Evolutionary conservation across 2,797 vertebrate genomes (phyloP).

Genomic region (Oceanodroma leucorhoa): DNA sequence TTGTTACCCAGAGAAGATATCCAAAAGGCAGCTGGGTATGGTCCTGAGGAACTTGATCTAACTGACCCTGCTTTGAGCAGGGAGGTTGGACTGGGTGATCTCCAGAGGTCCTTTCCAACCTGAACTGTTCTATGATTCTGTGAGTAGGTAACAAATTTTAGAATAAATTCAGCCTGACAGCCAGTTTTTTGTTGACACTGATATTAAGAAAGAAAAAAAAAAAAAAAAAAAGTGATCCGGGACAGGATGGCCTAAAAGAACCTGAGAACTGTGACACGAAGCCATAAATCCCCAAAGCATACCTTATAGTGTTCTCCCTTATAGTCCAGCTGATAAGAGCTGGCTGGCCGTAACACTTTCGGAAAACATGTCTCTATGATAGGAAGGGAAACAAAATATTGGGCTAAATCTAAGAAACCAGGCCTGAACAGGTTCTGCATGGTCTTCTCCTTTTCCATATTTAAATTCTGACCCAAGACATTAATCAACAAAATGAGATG

Average conservation of each 20-base stretch:
- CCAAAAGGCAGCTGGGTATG: neutral
- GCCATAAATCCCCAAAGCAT: neutral
- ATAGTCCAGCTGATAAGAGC: neutral
- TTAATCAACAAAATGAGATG: neutral
- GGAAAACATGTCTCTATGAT: neutral
- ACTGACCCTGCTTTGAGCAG: neutral
- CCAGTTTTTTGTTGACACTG: neutral
- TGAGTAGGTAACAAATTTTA: neutral
- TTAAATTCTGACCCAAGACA: neutral
- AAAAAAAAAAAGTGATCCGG: neutral
- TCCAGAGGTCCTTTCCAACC: neutral
- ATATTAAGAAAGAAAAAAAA: neutral
- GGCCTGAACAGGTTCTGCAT: neutral
- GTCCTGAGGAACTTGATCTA: neutral
- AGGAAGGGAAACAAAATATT: neutral
- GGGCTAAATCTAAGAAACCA: neutral
- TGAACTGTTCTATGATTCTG: neutral
- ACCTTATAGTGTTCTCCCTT: rapidly evolving
- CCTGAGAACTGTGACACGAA: rapidly evolving
- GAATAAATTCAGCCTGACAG: neutral
- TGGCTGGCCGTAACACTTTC: neutral
- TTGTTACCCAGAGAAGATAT: neutral
- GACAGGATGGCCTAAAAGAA: neutral
- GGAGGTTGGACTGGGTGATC: neutral
- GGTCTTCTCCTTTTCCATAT: neutral